A percentile compares a stretch with the other conserved stretches of the same genome.
Conservation (phyloP, 2,797 vertebrate genomes). For the Scarus forsteni region DNA sequence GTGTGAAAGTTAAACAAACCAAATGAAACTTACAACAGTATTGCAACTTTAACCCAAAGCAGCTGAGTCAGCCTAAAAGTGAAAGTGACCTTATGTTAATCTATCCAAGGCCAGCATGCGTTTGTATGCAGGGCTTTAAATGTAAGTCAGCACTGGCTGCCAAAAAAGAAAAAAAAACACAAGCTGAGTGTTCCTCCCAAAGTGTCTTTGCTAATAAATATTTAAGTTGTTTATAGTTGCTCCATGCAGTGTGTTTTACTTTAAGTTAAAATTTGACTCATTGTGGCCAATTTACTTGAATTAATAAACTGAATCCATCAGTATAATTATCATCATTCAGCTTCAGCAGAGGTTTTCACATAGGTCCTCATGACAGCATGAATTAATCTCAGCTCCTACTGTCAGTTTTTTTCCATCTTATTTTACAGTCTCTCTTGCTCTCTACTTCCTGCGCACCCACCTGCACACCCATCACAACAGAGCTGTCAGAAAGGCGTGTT, state of each 20-base stretch:
- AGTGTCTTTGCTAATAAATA: neutral
- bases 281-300: neutral
- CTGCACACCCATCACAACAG: slow-evolving; percentile 43
- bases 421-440: slow-evolving; percentile 23
- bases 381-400: slow-evolving; percentile 28
- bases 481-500: slow-evolving; percentile 53
- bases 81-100: too few species aligned
- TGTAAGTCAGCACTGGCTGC: too few species aligned
- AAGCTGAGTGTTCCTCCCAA: too few species aligned
- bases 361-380: slow-evolving; percentile 11
- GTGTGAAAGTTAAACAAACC: too few species aligned
- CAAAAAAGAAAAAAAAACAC: too few species aligned
- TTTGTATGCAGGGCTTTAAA: too few species aligned
- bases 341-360: slow-evolving; percentile 13
- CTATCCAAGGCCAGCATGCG: too few species aligned
- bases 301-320: slow-evolving; percentile 1
- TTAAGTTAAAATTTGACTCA: neutral
- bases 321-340: slow-evolving; percentile 15
- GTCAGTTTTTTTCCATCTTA: slow-evolving; percentile 26
- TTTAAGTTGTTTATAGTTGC: neutral
- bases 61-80: too few species aligned
- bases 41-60: too few species aligned
- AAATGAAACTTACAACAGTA: too few species aligned
- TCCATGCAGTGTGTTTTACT: neutral
- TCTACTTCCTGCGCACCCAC: slow-evolving; percentile 23